Evolutionary conservation across 2,888 invertebrate species (phyloP).

Genomic region (Drosophila percnosoma): DNA sequence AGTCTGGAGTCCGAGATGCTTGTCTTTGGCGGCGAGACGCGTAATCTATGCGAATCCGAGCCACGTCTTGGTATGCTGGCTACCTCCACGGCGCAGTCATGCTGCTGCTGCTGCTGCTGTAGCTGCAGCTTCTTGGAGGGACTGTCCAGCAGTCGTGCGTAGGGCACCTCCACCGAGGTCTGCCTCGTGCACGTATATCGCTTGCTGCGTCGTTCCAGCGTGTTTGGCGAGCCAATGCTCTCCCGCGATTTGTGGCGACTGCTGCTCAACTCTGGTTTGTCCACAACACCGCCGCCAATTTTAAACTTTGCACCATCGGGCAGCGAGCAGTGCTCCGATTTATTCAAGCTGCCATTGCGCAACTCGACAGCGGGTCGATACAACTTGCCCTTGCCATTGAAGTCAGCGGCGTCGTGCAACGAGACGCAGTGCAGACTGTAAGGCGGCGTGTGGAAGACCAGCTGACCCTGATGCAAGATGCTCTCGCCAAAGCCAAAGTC

Average conservation of each 20-base stretch:
- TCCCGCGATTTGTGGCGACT: conserved; percentile 83
- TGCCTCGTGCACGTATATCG: conserved; percentile 87
- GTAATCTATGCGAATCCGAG: conserved; percentile 83
- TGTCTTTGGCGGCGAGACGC: conserved; percentile 90
- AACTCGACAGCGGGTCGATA: conserved; percentile 81
- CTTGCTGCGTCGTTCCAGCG: conserved; percentile 85
- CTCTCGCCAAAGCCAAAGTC: conserved; percentile 98
- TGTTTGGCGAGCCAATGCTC: conserved; percentile 84
- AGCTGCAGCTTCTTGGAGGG: conserved; percentile 83
- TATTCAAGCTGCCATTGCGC: conserved; percentile 82
- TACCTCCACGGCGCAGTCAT: conserved; percentile 85
- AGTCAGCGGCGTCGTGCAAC: conserved; percentile 88
- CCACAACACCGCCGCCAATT: conserved; percentile 67
- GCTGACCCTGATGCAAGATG: conserved; percentile 92
- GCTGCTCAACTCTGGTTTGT: conserved; percentile 73
- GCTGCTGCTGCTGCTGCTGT: conserved; percentile 80
- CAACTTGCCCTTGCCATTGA: conserved; percentile 83
- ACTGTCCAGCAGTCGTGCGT: conserved; percentile 91
- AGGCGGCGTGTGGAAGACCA: conserved; percentile 96
- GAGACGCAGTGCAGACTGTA: conserved; percentile 92
- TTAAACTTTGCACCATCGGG: conserved; percentile 80
- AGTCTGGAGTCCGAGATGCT: conserved; percentile 94
- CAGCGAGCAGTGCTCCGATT: conserved; percentile 75
- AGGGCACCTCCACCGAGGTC: conserved; percentile 88
- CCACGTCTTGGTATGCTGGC: conserved; percentile 86